These are phyloP conservation scores for Therioaphis trifolii DNA, from an alignment of 2,888 invertebrate species.

Conservation along the genomic window DNA sequence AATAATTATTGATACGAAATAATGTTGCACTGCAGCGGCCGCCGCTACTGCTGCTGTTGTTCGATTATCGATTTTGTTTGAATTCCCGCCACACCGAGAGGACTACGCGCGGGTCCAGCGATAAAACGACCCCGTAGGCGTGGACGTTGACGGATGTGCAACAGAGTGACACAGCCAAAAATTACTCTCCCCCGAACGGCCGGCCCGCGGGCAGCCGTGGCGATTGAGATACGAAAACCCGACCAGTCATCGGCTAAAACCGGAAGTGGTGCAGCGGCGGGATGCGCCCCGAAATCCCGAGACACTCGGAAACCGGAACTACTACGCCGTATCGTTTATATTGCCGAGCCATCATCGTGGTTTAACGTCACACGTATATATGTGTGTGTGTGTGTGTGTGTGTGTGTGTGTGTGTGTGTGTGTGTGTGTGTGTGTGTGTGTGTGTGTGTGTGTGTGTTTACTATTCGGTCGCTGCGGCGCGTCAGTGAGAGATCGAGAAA, in stretches of 20 bases:
- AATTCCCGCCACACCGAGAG: background rate
- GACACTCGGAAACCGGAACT: background rate
- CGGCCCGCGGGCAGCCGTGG: background rate
- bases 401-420: no score
- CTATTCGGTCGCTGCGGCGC: no score
- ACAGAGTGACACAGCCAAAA: conserved; percentile 61
- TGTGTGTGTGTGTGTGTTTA: no score
- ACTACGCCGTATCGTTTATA: background rate
- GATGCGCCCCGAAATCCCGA: conserved; percentile 9
- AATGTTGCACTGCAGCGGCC: background rate
- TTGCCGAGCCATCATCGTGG: no score
- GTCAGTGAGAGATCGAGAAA: no score
- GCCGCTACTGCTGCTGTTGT: no score
- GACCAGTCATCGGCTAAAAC: conserved; percentile 58
- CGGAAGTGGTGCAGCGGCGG: conserved; percentile 45
- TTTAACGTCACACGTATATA: no score
- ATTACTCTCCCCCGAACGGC: background rate
- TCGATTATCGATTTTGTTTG: conserved; percentile 39
- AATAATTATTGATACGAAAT: no score
- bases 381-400: no score
- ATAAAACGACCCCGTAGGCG: conserved; percentile 2
- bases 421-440: no score
- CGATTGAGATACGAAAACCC: conserved; percentile 56
- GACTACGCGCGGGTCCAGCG: background rate
- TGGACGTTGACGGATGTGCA: conserved; percentile 61